Evolutionary conservation across 2,113 vertebrate genomes (phyloP).

Genomic region (Peromyscus leucopus): DNA sequence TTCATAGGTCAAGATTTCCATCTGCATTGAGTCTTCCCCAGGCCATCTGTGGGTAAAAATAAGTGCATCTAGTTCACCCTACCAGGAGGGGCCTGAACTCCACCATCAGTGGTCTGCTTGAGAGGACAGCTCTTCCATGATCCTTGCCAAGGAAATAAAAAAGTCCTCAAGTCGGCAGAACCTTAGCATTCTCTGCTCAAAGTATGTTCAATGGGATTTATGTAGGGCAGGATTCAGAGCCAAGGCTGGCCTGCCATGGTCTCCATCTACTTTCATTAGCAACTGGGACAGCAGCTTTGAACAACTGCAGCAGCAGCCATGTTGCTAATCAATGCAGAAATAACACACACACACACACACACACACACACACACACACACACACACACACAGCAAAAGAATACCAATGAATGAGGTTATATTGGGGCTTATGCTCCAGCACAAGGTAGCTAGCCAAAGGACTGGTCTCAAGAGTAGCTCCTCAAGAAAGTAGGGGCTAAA

Average conservation of each 20-base stretch:
- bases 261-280: neutral
- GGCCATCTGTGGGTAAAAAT: conserved; percentile 53
- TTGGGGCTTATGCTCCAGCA: no score
- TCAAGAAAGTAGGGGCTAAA: neutral
- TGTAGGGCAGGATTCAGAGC: neutral
- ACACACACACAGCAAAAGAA: neutral
- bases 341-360: neutral
- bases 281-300: neutral
- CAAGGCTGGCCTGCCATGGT: neutral
- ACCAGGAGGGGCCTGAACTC: neutral
- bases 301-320: neutral
- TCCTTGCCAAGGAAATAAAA: neutral
- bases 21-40: conserved; percentile 50
- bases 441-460: neutral
- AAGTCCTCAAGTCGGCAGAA: neutral
- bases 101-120: neutral
- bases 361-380: neutral
- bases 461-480: neutral
- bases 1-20: conserved; percentile 69
- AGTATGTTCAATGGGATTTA: neutral
- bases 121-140: neutral
- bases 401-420: neutral
- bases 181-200: neutral
- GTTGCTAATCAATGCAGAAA: neutral
- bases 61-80: neutral